Conservation (phyloP, 2,113 vertebrate genomes). For the Protobothrops flavoviridis region DNA sequence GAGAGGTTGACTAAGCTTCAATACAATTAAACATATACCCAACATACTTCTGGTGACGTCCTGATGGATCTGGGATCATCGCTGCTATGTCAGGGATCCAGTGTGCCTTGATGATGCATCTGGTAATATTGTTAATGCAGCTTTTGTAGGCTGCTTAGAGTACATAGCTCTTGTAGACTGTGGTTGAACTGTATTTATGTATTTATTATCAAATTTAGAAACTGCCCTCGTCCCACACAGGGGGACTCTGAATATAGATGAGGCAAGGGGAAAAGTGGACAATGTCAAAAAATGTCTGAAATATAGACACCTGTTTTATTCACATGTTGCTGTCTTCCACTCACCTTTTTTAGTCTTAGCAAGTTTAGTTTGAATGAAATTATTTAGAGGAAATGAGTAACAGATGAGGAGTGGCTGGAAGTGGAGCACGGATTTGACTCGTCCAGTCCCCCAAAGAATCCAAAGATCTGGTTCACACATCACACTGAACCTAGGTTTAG, state of each 20-base stretch:
- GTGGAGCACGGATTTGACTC: background rate
- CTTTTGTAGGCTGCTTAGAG: background rate
- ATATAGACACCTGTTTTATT: background rate
- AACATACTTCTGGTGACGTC: background rate
- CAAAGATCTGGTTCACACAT: background rate
- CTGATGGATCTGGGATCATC: background rate
- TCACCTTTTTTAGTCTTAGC: background rate
- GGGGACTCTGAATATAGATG: background rate
- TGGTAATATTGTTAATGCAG: background rate
- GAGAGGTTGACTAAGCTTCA: background rate
- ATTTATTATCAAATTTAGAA: too few species aligned
- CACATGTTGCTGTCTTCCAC: background rate
- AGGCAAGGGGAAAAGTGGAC: background rate
- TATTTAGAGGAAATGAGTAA: background rate
- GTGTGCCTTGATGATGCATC: background rate
- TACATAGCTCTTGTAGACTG: background rate
- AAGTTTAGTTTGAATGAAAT: background rate
- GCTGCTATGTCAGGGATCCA: background rate
- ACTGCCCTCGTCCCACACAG: too few species aligned
- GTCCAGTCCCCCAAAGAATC: background rate
- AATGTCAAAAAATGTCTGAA: background rate
- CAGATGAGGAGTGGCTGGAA: background rate
- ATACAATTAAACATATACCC: background rate
- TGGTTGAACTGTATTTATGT: background rate
- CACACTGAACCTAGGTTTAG: background rate